Base-by-base conservation (phyloP, 1,140 invertebrate species). In the Dysdera silvatica region DNA sequence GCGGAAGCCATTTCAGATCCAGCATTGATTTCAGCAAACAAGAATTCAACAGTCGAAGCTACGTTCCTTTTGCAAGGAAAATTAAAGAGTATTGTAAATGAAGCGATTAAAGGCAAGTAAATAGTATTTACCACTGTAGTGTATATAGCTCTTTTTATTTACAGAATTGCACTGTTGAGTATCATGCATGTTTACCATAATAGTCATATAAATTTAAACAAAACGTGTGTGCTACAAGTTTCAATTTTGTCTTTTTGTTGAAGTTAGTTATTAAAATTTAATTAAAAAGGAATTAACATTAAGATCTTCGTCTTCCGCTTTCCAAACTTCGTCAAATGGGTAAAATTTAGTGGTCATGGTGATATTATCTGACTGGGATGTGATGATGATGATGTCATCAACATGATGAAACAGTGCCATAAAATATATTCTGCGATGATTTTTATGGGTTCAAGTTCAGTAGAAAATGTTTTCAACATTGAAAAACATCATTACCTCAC, bases 1-100 rank as follows among this genome's bases (percentile, higher is more conserved):
- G 74, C 88, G 29, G 82, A 86, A 67, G 74, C 71, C 2, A 58
- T 54, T 12, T n/a, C 41, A 14, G 41, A 67, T 32, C 0, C 12
- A n/a, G n/a, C n/a, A n/a, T n/a, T n/a, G n/a, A n/a, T n/a, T 23
- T 20, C 55, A 14, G 20, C 26, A 12, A 28, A 64, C 12, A 29
- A 23, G 40, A 24, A 41, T n/a, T 56, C 33, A 4, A 62, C 24
- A 52, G 52, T 20, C 14, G 23, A 16, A 23, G 10, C 18, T 24
- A 20, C 57, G 20, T 12, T 20, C 16, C 3, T 7, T 12, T 23
- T 65, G 8, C 12, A 33, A 26, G 16, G 20, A 14, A 65, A 65
- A 29, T 24, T 67, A 12, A 20, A 57, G n/a, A 32, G 29, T 12
- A 60, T 28, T 10, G 37, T 61, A 33, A 31, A 51, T 28, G 29